Evolutionary conservation across 1,140 invertebrate species (phyloP).

Genomic region (Gonioctena quinquepunctata): DNA sequence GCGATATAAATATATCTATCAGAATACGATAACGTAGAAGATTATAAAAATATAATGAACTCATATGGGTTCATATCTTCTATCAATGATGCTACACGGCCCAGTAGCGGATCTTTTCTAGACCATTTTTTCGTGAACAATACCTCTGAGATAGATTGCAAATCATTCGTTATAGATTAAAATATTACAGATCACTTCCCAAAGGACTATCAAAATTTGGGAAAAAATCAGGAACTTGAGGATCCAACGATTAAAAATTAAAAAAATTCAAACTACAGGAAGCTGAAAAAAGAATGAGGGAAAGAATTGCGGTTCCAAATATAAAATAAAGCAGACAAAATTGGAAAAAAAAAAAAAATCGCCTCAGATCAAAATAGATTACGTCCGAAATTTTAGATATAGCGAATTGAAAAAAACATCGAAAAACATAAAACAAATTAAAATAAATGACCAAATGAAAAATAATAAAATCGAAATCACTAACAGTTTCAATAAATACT

Average conservation of each 20-base stretch:
- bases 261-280: conserved; percentile 10
- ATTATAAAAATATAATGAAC: conserved; percentile 15
- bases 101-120: conserved; percentile 5
- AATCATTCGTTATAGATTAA: conserved; percentile 5
- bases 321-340: too few species aligned
- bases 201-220: background rate
- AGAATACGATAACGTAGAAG: conserved; percentile 6
- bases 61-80: conserved; percentile 6
- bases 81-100: conserved; percentile 16
- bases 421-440: too few species aligned
- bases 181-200: conserved; percentile 15
- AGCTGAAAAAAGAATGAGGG: too few species aligned
- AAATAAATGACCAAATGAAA: too few species aligned
- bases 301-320: too few species aligned
- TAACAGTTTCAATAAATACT: too few species aligned
- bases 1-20: conserved; percentile 16
- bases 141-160: background rate
- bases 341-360: too few species aligned
- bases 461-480: too few species aligned
- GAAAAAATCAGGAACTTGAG: background rate
- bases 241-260: background rate
- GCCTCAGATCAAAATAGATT: too few species aligned
- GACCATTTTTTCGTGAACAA: conserved; percentile 15
- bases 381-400: too few species aligned
- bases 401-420: too few species aligned